Evolutionary conservation across 2,113 vertebrate species (phyloP).

Genomic region (Pelmatolapia mariae): DNA sequence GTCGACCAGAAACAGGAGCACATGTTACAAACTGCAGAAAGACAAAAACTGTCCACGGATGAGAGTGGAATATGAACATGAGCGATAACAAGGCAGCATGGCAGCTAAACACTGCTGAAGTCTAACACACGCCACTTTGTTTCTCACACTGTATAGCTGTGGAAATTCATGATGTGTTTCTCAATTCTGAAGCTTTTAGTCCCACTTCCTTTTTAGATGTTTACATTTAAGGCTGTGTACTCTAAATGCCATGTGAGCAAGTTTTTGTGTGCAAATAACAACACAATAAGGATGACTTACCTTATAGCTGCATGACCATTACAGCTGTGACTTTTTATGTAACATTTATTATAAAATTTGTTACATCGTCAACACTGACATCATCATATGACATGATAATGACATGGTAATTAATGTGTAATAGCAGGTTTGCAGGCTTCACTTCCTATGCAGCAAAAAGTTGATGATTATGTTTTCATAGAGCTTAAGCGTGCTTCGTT

Average conservation of each 20-base stretch:
- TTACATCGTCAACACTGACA: not conserved
- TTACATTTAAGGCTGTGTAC: not conserved
- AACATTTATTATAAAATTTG: not conserved
- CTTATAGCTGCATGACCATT: not conserved
- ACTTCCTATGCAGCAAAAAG: not conserved
- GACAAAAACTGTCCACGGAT: slow-evolving; percentile 21
- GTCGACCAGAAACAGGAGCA: slow-evolving; percentile 29
- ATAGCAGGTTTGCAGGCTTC: not conserved
- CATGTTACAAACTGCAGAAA: slow-evolving; percentile 4
- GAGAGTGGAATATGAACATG: not conserved
- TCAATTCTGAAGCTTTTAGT: not conserved
- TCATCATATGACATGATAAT: not conserved
- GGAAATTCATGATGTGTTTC: not conserved
- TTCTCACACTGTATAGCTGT: not conserved
- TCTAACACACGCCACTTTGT: not conserved
- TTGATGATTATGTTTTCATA: not conserved
- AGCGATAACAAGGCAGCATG: slow-evolving; percentile 10
- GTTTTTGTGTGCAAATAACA: not conserved
- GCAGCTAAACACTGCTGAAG: not conserved
- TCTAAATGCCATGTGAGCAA: not conserved
- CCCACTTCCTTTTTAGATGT: not conserved
- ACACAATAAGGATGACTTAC: not conserved
- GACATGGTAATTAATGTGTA: not conserved
- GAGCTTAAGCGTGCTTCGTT: not conserved
- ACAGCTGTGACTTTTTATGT: not conserved